Evolutionary conservation across 2,113 vertebrate species (phyloP).

Genomic region (Oncorhynchus tshawytscha): DNA sequence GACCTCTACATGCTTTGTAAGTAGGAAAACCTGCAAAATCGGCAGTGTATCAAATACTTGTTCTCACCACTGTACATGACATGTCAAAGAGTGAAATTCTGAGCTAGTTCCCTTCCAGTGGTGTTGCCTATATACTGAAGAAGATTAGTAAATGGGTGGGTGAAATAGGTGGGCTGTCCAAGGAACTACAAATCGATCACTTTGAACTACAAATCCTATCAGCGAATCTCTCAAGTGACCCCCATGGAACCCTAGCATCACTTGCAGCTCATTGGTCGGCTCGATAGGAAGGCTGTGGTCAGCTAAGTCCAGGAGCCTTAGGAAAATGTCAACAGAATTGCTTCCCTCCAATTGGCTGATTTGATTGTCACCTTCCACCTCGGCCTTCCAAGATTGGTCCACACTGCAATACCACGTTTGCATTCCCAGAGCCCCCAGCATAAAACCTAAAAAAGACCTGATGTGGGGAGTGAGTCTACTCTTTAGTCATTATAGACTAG

Average conservation of each 20-base stretch:
- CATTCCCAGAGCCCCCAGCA: too few relatives aligned
- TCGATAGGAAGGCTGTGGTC: conserved; percentile 54
- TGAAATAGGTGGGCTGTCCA: conserved; percentile 1
- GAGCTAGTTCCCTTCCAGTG: background rate
- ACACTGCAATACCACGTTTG: conserved; percentile 37
- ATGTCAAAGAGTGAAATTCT: too few relatives aligned
- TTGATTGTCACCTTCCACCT: conserved; percentile 60
- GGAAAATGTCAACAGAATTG: conserved; percentile 61
- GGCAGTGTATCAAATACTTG: too few relatives aligned
- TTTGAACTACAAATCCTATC: conserved; percentile 35
- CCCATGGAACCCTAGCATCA: background rate
- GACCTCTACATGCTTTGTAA: too few relatives aligned
- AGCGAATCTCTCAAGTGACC: background rate
- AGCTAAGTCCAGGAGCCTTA: conserved; percentile 63
- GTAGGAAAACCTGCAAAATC: too few relatives aligned
- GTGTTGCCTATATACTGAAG: conserved; percentile 21
- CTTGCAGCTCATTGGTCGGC: conserved; percentile 58
- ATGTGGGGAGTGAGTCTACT: too few relatives aligned
- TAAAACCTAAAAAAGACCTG: too few relatives aligned
- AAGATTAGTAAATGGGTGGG: conserved; percentile 1
- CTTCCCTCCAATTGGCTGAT: conserved; percentile 46
- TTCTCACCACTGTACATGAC: too few relatives aligned
- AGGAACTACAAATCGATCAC: conserved; percentile 22
- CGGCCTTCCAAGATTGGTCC: conserved; percentile 64
- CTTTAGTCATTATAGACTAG: too few relatives aligned